Percentiles rank a stretch among this genome's conserved stretches.
Evolutionary conservation across 2,113 vertebrate species (phyloP).

Genomic region (Ophthalmolycus amberensis): DNA sequence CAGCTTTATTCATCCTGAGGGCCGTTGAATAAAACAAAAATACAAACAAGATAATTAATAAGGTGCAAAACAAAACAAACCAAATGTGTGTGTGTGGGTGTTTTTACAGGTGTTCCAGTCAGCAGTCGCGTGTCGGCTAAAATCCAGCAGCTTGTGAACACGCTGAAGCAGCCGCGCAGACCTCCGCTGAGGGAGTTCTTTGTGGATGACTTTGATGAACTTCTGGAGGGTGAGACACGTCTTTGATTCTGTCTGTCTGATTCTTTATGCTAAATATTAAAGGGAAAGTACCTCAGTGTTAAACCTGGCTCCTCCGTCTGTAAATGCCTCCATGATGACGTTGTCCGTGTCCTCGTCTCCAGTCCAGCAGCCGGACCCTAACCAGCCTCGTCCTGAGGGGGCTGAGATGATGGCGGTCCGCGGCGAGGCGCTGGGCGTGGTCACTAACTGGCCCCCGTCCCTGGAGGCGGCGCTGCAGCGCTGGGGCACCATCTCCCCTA

Average conservation of each 20-base stretch:
- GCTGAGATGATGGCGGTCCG: slow-evolving; percentile 97
- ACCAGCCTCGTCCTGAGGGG: slow-evolving; percentile 96
- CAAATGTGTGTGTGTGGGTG: slow-evolving; percentile 4
- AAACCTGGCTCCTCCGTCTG: not conserved
- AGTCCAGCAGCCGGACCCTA: slow-evolving; percentile 99
- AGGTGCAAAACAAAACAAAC: not conserved
- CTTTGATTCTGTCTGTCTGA: slow-evolving; percentile 27
- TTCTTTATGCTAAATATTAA: not conserved
- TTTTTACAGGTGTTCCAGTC: slow-evolving; percentile 92
- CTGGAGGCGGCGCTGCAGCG: slow-evolving; percentile 96
- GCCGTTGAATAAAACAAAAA: not conserved
- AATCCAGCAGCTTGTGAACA: slow-evolving; percentile 99
- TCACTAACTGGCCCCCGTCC: slow-evolving; percentile 98
- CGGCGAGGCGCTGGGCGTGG: slow-evolving; percentile 95
- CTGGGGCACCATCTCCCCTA: slow-evolving; percentile 98
- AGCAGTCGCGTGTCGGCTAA: slow-evolving; percentile 99
- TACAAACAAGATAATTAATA: not conserved
- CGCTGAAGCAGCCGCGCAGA: slow-evolving; percentile 96
- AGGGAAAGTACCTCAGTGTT: not conserved
- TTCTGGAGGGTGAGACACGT: slow-evolving; percentile 90
- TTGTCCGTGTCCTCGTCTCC: slow-evolving; percentile 24
- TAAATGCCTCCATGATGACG: not conserved
- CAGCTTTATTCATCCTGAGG: too few relatives aligned
- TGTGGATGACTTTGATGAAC: slow-evolving; percentile 98
- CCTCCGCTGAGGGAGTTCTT: slow-evolving; percentile 98